These are phyloP conservation scores for Adelges cooleyi DNA, from an alignment of 1,140 invertebrate species.

Conservation along the genomic window DNA sequence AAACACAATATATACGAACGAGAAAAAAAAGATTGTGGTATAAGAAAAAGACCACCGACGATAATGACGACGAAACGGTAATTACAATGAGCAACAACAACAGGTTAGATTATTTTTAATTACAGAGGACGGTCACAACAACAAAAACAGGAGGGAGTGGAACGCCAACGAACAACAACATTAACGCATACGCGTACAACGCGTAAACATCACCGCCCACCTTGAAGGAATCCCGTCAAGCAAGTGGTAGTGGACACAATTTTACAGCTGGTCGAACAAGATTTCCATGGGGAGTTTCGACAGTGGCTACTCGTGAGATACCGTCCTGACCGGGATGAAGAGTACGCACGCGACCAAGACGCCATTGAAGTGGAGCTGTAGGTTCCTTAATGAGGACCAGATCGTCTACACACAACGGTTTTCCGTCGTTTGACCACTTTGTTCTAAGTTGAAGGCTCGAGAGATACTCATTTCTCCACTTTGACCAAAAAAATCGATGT, in stretches of 20 bases:
- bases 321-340: slow-evolving; percentile 16
- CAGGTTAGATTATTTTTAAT: too few relatives aligned
- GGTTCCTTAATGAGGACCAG: not conserved
- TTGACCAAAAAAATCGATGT: slow-evolving; percentile 33
- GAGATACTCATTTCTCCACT: slow-evolving; percentile 34
- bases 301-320: not conserved
- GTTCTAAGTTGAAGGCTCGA: slow-evolving; percentile 32
- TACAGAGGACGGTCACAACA: too few relatives aligned
- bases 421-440: slow-evolving; percentile 32
- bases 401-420: not conserved
- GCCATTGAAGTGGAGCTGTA: slow-evolving; percentile 8
- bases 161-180: too few relatives aligned
- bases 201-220: not conserved
- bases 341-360: not conserved
- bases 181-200: too few relatives aligned
- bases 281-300: slow-evolving; percentile 1
- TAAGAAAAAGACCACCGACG: too few relatives aligned
- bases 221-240: not conserved
- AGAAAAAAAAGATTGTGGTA: too few relatives aligned
- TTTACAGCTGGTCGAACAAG: not conserved
- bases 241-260: not conserved
- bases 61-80: too few relatives aligned
- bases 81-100: too few relatives aligned
- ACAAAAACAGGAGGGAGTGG: too few relatives aligned
- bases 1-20: too few relatives aligned